Evolutionary conservation across 1,140 invertebrate genomes (phyloP), one percentile per base, ranked within the genome.

Genomic region (Drosophila ficusphila): DNA sequence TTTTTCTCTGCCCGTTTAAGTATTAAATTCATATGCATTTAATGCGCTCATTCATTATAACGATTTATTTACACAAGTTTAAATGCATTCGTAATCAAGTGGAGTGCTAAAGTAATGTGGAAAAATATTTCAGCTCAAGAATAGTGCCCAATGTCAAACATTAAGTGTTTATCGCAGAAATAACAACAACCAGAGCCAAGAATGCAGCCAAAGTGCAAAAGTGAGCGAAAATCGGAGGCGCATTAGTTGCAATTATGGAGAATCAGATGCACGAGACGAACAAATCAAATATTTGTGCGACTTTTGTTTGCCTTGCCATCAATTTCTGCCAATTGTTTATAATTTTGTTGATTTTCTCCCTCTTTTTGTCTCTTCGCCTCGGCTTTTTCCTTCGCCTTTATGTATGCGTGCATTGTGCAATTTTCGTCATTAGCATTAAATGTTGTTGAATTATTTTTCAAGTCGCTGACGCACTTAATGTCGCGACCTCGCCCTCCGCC

Each of bases 381-480:
- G 33, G 11, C 36, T 53, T 14, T 12, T 65, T 16, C 58, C 41
- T 21, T 27, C 11, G 46, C 46, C 21, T 46, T 34, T 52, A n/a
- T n/a, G 49, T 62, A 42, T 85, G 82, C 74, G 79, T 89, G 83
- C 85, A 85, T 89, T 89, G 86, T 77, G 79, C 83, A 89, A 88
- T 88, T 88, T 86, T 76, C 69, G 70, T 88, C 83, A 88, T 88
- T 88, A 88, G 83, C 82, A 89, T 89, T 89, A 88, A 88, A 88
- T 82, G 74, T 88, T 76, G 54, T 69, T 73, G 78, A 86, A 86
- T 88, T 88, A 88, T 88, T 89, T 85, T 86, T 88, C 83, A 88
- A 88, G 70, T 78, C 82, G 82, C 71, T 88, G 82, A 89, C 83
- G 82, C 82, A 88, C 78, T 89, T 88, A 88, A 88, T 88, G 82